phyloP scores from a whole-genome alignment of 2,113 vertebrate genomes.

The Mobula hypostoma region DNA sequence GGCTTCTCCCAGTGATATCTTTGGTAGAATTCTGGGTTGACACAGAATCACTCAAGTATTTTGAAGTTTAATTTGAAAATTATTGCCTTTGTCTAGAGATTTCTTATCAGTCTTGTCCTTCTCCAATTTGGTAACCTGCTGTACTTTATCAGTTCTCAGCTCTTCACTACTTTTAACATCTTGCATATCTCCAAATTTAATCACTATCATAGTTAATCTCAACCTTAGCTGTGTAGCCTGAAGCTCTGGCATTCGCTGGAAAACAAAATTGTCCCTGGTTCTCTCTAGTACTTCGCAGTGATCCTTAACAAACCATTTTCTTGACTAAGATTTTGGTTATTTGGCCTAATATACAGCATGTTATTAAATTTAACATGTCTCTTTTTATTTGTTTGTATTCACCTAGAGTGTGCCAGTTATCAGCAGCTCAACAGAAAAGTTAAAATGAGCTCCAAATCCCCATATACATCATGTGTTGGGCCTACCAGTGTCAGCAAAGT shows the following conservation, averaged over 20 bases:
- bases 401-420: not conserved
- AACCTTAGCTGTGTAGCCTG: too few relatives aligned
- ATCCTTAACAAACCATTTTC: too few relatives aligned
- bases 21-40: not conserved
- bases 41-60: not conserved
- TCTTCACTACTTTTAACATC: too few relatives aligned
- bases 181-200: too few relatives aligned
- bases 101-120: too few relatives aligned
- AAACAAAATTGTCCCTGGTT: not conserved
- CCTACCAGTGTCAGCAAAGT: not conserved
- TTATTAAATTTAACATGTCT: too few relatives aligned
- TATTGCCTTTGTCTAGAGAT: not conserved
- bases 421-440: not conserved
- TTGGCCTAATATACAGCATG: not conserved
- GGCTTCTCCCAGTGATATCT: not conserved
- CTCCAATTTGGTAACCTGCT: too few relatives aligned
- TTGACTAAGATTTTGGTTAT: not conserved
- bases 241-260: too few relatives aligned
- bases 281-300: not conserved
- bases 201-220: too few relatives aligned
- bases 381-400: not conserved
- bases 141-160: too few relatives aligned
- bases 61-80: not conserved
- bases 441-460: not conserved
- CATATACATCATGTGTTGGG: not conserved